Conservation (phyloP, 2,113 vertebrate species). For the Megaptera novaeangliae region DNA sequence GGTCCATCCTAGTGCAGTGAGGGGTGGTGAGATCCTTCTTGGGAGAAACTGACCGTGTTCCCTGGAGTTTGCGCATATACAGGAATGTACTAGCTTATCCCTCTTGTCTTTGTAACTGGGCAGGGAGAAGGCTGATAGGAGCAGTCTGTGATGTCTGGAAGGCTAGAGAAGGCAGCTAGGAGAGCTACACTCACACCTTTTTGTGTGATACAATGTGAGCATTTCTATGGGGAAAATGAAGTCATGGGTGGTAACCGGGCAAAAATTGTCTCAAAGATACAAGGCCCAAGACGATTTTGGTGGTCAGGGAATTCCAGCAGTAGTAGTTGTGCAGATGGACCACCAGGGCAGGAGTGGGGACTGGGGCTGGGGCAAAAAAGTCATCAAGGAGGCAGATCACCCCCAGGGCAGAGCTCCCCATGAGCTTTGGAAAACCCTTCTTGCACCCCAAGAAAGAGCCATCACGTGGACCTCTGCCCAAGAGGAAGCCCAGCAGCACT, state of each 20-base stretch:
- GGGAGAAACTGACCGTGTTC: neutral
- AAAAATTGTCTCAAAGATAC: neutral
- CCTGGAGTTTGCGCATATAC: too few relatives aligned
- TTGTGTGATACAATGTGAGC: too few relatives aligned
- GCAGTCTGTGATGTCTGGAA: neutral
- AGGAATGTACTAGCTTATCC: accelerated
- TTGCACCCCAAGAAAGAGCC: neutral
- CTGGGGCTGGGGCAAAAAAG: neutral
- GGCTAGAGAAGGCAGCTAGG: too few relatives aligned
- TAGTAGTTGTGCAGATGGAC: too few relatives aligned
- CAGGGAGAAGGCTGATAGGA: neutral
- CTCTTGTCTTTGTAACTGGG: neutral
- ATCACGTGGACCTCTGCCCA: too few relatives aligned
- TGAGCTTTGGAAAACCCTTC: neutral
- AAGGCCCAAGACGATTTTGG: neutral
- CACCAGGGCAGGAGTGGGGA: neutral
- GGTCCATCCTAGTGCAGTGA: too few relatives aligned
- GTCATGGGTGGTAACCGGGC: neutral
- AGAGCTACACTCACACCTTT: neutral
- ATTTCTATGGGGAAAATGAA: neutral
- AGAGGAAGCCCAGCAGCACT: neutral
- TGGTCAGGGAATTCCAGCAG: neutral
- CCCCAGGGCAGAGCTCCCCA: neutral
- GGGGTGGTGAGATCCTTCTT: neutral
- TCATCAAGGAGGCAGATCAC: neutral